Evolutionary conservation across 2,113 vertebrate species (phyloP), one percentile per base, ranked within the genome.

Genomic region (Lipophrys pholis): DNA sequence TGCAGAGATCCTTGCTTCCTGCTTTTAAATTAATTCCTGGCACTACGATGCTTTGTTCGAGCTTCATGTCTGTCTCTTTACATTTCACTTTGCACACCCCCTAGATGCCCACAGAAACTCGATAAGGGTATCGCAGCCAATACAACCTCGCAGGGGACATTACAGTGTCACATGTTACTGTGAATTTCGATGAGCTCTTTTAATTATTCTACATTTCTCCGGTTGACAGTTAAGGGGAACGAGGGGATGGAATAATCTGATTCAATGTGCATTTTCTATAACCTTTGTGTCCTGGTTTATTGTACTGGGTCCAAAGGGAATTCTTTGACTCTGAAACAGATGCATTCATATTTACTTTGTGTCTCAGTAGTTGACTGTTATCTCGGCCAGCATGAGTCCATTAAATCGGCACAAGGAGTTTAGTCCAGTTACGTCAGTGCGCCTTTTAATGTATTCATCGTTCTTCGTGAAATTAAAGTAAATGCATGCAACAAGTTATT

Each of bases 171-270:
- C 67, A 7, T 42, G 73, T 80, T 70, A 35, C 42, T 5, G 21
- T 46, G 45, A 17, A 65, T 86, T 68, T 61, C 38, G 67, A 75
- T 69, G 41, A 73, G 76, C 63, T 62, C 59, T 50, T 50, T 67
- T 78, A 76, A 83, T 87, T 76, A 83, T 64, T 82, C 58, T 46
- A 51, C 73, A 77, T 73, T 56, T 69, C 67, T 16, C 41, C 1
- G 1, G 65, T 17, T 84, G 84, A 88, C 79, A 87, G 84, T 21
- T 76, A 73, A 90, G 55, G n/a, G 30, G 16, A 30, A 68, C 48
- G 38, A 56, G 11, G 46, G 43, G 62, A 49, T 6, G 54, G 38
- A 69, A 72, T 56, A 74, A 84, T 80, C 65, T 45, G 64, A 77
- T 67, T 69, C 63, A 71, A 72, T 56, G 6, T 45, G 15, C 50